Evolutionary conservation across 2,888 invertebrate species (phyloP), one percentile per base, ranked within the genome.

Genomic region (Pristionchus arcanus): DNA sequence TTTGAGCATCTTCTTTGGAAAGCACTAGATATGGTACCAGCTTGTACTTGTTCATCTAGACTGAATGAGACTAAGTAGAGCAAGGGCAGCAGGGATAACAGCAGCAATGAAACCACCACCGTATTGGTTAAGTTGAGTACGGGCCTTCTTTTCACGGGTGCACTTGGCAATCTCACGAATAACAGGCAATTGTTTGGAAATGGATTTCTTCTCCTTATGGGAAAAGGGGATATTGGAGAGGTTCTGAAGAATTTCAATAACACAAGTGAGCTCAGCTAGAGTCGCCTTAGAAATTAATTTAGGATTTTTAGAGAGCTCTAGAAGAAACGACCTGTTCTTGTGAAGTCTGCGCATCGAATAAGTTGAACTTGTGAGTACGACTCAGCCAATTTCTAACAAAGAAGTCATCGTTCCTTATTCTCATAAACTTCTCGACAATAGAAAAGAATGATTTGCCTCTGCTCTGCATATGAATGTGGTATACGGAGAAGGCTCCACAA

Each of bases 331-430:
- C 81, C 81, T 49, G 81, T 81, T 42, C 42, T 42, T 81, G 15
- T n/a, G 42, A 16, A 81, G 49, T 49, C 49, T 81, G n/a, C 49
- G 81, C 81, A 81, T 81, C 49, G n/a, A 81, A 81, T 81, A 81
- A 49, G 25, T 25, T 5, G n/a, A 49, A 81, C 1, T 81, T 31
- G 49, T 81, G 81, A n/a, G 49, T 49, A 2, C 28, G 42, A 7
- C 81, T 42, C 11, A 81, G n/a, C 81, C 81, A 81, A 9, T 28
- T 19, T 11, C 49, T n/a, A n/a, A 81, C 81, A 15, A 11, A n/a
- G 7, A 9, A 2, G 28, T 81, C 81, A 21, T 81, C 81, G 49
- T 81, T 28, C 21, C 4, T 81, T 13, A 34, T 81, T 11, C n/a
- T 42, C 13, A n/a, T 11, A 34, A 81, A 81, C 11, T n/a, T n/a